Evolutionary conservation across 2,113 vertebrate species (phyloP).

Genomic region (Brachyhypopomus occidentalis): DNA sequence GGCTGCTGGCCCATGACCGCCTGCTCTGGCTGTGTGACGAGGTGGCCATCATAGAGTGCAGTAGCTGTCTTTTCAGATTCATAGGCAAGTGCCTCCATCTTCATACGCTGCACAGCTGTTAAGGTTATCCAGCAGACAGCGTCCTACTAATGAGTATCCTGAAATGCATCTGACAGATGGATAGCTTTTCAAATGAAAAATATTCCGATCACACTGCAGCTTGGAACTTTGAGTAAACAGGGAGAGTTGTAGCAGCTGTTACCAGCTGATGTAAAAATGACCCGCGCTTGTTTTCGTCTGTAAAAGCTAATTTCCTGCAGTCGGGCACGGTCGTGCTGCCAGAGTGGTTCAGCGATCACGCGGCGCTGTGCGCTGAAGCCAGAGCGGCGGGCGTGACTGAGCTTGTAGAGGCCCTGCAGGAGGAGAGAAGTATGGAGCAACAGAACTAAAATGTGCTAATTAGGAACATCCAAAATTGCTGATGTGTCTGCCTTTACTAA

Average conservation of each 20-base stretch:
- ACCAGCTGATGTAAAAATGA: slow-evolving; percentile 31
- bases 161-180: neutral
- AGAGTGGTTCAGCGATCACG: slow-evolving; percentile 70
- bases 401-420: slow-evolving; percentile 63
- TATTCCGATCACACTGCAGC: neutral
- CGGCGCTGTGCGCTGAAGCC: slow-evolving; percentile 66
- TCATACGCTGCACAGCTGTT: neutral
- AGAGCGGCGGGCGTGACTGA: slow-evolving; percentile 68
- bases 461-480: too few species aligned
- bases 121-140: neutral
- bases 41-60: slow-evolving; percentile 65
- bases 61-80: slow-evolving; percentile 71
- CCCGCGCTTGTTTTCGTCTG: slow-evolving; percentile 50
- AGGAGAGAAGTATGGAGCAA: slow-evolving; percentile 57
- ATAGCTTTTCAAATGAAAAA: slow-evolving; percentile 1
- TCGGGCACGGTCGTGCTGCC: slow-evolving; percentile 72
- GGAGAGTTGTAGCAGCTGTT: slow-evolving; percentile 24
- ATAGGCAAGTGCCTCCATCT: slow-evolving; percentile 64
- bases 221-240: slow-evolving; percentile 36
- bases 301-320: slow-evolving; percentile 74
- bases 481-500: neutral
- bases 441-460: too few species aligned
- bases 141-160: neutral
- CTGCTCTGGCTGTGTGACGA: slow-evolving; percentile 74
- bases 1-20: slow-evolving; percentile 71